Evolutionary conservation across 2,888 invertebrate genomes (phyloP).

Genomic region (Mythimna vitellina): DNA sequence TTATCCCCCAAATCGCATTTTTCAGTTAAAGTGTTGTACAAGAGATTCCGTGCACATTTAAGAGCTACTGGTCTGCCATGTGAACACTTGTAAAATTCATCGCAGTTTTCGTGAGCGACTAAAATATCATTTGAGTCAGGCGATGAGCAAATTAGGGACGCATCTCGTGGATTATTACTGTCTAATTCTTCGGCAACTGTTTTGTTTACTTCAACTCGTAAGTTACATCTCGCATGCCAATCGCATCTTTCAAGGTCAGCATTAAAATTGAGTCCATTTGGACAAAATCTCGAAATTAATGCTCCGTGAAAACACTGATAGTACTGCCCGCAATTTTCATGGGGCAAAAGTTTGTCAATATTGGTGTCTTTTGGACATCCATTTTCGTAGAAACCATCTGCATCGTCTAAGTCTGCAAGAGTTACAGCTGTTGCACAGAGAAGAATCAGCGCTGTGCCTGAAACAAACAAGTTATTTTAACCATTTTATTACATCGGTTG

Average conservation of each 20-base stretch:
- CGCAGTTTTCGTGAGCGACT: conserved; percentile 72
- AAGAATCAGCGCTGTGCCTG: conserved; percentile 50
- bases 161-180: conserved; percentile 65
- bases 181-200: conserved; percentile 36
- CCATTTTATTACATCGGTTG: neutral
- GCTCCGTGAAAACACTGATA: conserved; percentile 65
- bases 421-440: conserved; percentile 35
- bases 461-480: conserved; percentile 42
- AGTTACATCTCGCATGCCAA: conserved; percentile 57
- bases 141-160: conserved; percentile 65
- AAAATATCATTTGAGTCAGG: conserved; percentile 64
- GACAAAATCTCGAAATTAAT: conserved; percentile 37
- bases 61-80: conserved; percentile 64
- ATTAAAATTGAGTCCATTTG: conserved; percentile 32
- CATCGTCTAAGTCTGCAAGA: conserved; percentile 11
- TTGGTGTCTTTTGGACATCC: conserved; percentile 48
- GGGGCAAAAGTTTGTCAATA: conserved; percentile 44
- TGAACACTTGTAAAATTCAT: conserved; percentile 71
- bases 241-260: conserved; percentile 62
- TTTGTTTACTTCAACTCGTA: neutral
- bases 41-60: conserved; percentile 59
- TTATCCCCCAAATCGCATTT: conserved; percentile 70
- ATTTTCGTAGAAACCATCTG: conserved; percentile 21
- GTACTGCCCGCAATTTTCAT: conserved; percentile 68
- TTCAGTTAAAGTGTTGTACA: conserved; percentile 67